Conservation (phyloP, 2,797 vertebrate genomes). For the Argentina silus region DNA sequence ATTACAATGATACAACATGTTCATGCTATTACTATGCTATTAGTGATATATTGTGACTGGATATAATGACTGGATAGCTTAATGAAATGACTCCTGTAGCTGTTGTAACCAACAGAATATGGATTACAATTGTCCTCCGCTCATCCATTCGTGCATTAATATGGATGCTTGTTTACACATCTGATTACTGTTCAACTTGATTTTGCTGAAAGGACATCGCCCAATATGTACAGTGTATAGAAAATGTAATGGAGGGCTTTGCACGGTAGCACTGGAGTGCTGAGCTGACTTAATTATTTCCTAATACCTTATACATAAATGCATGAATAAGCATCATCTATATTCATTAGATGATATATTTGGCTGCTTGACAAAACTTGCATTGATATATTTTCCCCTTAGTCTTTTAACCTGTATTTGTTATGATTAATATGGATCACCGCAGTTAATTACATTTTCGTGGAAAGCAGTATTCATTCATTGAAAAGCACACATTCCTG, state of each 20-base stretch:
- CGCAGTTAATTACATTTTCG: constrained; percentile 41
- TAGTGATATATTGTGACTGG: too few relatives aligned
- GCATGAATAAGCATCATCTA: constrained; percentile 38
- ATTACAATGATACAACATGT: background rate
- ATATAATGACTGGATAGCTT: background rate
- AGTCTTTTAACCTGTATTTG: constrained; percentile 32
- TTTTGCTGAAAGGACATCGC: background rate
- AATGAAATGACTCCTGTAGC: background rate
- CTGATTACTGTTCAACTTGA: constrained; percentile 11
- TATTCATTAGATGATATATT: constrained; percentile 44
- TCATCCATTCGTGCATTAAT: background rate
- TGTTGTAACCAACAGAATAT: background rate
- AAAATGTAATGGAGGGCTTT: constrained; percentile 1
- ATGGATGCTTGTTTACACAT: background rate
- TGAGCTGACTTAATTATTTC: constrained; percentile 33
- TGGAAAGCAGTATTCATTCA: constrained; percentile 14
- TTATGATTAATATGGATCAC: constrained; percentile 39
- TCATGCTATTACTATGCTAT: background rate
- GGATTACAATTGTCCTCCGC: constrained; percentile 5
- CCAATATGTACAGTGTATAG: background rate
- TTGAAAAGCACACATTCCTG: constrained; percentile 10
- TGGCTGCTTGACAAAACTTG: constrained; percentile 34
- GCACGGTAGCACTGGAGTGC: background rate
- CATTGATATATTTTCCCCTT: constrained; percentile 26
- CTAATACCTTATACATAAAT: constrained; percentile 37